Conservation (phyloP, 2,113 vertebrate genomes). For the Bos taurus region DNA sequence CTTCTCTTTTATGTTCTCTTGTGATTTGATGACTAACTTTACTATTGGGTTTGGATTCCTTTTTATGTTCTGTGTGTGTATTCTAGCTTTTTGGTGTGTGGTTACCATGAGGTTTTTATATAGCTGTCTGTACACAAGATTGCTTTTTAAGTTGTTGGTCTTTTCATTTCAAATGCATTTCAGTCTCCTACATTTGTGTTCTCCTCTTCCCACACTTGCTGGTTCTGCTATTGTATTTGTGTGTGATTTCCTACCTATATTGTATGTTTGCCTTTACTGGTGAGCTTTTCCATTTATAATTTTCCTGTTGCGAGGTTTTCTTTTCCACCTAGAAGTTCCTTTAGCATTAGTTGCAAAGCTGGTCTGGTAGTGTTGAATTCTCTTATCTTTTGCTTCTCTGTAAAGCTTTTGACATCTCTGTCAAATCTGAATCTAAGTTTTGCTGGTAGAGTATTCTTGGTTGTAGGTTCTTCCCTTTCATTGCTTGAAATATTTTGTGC, state of each 20-base stretch:
- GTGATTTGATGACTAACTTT: background rate
- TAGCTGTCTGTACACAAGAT: background rate
- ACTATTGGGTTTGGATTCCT: background rate
- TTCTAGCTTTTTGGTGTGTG: background rate
- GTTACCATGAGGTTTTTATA: background rate
- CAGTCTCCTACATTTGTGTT: background rate
- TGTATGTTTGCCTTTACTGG: background rate
- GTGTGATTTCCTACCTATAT: background rate
- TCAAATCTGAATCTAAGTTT: background rate
- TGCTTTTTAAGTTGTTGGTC: background rate
- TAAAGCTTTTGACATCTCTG: background rate
- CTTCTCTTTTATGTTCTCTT: background rate
- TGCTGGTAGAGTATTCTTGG: background rate
- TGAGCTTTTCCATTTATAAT: background rate
- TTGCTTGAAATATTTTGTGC: background rate
- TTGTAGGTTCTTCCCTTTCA: background rate
- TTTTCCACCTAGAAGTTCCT: background rate
- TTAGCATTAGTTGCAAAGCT: background rate
- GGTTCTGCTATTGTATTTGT: background rate
- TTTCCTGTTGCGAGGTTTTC: background rate
- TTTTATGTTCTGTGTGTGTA: background rate
- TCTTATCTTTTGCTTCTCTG: background rate
- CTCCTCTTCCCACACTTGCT: background rate
- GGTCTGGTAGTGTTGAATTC: background rate
- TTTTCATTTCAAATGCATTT: background rate